phyloP scores from a whole-genome alignment of 2,888 invertebrate species.

The Abscondita cerata region DNA sequence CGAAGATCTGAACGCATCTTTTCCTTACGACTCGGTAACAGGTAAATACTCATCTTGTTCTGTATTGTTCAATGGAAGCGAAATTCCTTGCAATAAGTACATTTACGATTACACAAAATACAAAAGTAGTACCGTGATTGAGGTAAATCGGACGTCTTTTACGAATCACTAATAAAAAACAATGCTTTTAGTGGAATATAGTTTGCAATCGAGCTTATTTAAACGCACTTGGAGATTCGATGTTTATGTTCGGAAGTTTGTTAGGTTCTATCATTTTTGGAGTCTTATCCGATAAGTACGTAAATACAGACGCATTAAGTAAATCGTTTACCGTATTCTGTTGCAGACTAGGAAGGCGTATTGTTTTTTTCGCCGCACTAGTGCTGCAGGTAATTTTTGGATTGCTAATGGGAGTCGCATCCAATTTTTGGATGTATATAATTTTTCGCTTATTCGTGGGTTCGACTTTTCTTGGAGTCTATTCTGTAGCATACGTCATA shows the following conservation, averaged over 20 bases:
- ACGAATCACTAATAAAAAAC: background rate
- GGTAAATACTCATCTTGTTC: conserved; percentile 63
- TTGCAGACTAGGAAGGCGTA: conserved; percentile 68
- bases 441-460: conserved; percentile 72
- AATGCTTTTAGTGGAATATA: conserved; percentile 66
- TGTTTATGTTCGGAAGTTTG: conserved; percentile 77
- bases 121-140: conserved; percentile 69
- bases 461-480: conserved; percentile 77
- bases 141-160: conserved; percentile 61
- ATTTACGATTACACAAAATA: conserved; percentile 69
- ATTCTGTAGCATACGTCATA: conserved; percentile 79
- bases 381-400: conserved; percentile 74
- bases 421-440: conserved; percentile 72
- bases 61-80: conserved; percentile 58
- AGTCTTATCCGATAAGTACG: conserved; percentile 71
- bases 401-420: conserved; percentile 69
- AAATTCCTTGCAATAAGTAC: conserved; percentile 62
- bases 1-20: conserved; percentile 60
- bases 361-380: conserved; percentile 75
- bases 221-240: conserved; percentile 69
- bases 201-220: conserved; percentile 71
- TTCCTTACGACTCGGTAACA: conserved; percentile 61
- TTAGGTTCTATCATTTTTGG: conserved; percentile 76
- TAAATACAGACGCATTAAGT: conserved; percentile 13
- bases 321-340: conserved; percentile 12